Evolutionary conservation across 2,113 vertebrate genomes (phyloP).

Genomic region (Eurystomus gularis): DNA sequence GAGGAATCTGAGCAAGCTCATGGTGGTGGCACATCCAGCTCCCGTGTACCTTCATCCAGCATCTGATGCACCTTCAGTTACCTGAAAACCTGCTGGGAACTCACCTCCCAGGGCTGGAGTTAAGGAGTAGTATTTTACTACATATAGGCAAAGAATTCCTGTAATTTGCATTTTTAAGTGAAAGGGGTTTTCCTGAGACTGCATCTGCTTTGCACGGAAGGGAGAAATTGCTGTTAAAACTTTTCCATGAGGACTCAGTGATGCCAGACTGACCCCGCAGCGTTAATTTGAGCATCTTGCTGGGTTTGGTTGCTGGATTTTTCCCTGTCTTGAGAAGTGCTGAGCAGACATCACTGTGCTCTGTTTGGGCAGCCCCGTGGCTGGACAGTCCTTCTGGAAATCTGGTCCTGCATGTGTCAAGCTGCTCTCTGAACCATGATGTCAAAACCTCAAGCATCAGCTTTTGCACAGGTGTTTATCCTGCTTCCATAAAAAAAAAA

Average conservation of each 20-base stretch:
- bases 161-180: not conserved
- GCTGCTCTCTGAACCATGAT: not conserved
- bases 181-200: not conserved
- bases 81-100: not conserved
- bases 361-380: not conserved
- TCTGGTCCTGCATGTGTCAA: not conserved
- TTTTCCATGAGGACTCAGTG: not conserved
- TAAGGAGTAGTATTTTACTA: too few relatives aligned
- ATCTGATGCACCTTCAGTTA: not conserved
- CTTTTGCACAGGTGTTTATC: not conserved
- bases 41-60: rapidly evolving
- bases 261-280: not conserved
- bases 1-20: not conserved
- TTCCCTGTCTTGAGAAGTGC: not conserved
- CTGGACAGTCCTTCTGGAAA: not conserved
- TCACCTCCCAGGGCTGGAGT: not conserved
- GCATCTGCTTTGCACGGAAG: not conserved
- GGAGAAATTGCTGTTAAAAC: not conserved
- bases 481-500: not conserved
- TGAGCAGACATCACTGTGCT: not conserved
- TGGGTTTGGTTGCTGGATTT: not conserved
- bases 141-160: not conserved
- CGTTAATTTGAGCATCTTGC: rapidly evolving
- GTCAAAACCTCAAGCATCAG: not conserved
- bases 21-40: not conserved